Conservation (phyloP, 2,113 vertebrate species). For the Cavia aperea region DNA sequence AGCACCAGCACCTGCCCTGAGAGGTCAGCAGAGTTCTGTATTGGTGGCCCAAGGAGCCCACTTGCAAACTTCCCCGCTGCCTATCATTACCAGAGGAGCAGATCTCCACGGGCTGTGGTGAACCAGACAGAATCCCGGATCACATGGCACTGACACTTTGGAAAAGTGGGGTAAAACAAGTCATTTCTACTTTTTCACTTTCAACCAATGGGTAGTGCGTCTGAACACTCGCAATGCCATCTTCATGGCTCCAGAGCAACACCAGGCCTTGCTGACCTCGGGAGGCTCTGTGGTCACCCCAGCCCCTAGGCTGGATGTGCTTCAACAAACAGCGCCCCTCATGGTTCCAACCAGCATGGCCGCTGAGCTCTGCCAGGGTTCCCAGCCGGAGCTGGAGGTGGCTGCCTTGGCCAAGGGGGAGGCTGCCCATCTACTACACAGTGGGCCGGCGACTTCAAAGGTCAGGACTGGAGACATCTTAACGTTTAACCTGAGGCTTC, state of each 20-base stretch:
- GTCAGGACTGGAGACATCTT: conserved; percentile 24
- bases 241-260: not conserved
- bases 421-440: not conserved
- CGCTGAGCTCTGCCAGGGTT: no score
- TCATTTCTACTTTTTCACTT: not conserved
- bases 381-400: not conserved
- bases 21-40: not conserved
- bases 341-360: rapidly evolving
- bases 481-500: conserved; percentile 53
- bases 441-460: conserved; percentile 52
- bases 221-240: not conserved
- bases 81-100: conserved; percentile 18
- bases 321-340: not conserved
- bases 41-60: not conserved
- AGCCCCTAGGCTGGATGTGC: not conserved
- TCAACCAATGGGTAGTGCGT: not conserved
- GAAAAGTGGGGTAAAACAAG: not conserved
- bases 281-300: conserved; percentile 37
- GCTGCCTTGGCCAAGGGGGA: not conserved
- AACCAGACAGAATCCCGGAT: not conserved
- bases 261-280: not conserved
- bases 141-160: no score
- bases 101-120: no score
- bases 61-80: not conserved
- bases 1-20: not conserved